phyloP scores from a whole-genome alignment of 2,113 vertebrate species.

The Puffinus mauretanicus region DNA sequence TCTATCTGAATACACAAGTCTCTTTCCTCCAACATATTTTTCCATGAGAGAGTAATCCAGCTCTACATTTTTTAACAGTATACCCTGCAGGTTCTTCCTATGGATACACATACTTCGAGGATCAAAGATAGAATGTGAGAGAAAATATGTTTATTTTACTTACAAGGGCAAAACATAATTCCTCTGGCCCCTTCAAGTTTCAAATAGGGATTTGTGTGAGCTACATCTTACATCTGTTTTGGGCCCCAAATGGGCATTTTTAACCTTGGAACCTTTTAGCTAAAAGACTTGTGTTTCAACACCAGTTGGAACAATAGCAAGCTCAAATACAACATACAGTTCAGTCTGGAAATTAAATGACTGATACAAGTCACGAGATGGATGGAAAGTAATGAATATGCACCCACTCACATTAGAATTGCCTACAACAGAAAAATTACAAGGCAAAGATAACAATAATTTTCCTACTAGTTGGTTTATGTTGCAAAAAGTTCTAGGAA shows the following conservation, averaged over 20 bases:
- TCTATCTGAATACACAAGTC: not conserved
- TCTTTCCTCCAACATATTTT: not conserved
- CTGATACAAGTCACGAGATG: not conserved
- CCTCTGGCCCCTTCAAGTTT: not conserved
- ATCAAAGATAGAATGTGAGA: not conserved
- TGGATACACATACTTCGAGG: not conserved
- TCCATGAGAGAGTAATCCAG: not conserved
- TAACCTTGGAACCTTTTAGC: not conserved
- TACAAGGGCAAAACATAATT: not conserved
- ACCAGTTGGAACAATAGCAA: not conserved
- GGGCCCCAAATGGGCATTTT: not conserved
- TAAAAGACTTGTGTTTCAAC: not conserved
- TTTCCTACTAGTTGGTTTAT: not conserved
- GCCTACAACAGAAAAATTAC: not conserved
- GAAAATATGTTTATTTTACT: not conserved
- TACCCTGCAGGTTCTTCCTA: not conserved
- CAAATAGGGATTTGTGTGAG: not conserved
- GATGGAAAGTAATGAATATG: not conserved
- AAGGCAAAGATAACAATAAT: not conserved
- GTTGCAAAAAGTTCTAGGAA: not conserved
- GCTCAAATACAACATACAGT: not conserved
- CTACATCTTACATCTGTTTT: not conserved
- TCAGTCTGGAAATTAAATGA: not conserved
- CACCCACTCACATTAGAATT: not conserved
- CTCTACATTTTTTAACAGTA: not conserved